These are phyloP conservation scores for Proterorhinus semilunaris DNA, from an alignment of 2,113 vertebrate species.

Conservation along the genomic window DNA sequence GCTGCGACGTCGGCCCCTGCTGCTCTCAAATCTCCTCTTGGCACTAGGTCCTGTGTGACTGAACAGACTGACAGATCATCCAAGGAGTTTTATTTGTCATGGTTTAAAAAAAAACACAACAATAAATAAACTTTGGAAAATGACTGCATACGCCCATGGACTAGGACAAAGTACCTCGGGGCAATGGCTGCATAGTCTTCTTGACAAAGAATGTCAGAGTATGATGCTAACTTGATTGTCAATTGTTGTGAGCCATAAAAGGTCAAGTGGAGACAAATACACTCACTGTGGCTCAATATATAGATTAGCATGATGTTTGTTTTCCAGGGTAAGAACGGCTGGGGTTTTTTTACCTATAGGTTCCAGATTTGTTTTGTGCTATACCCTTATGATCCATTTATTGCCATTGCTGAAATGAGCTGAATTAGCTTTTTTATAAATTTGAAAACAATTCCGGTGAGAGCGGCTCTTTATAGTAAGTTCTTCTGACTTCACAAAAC, in stretches of 20 bases:
- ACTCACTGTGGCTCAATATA: constrained; percentile 3
- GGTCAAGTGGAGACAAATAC: constrained; percentile 1
- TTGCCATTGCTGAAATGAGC: no score
- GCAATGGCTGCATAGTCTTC: neutral
- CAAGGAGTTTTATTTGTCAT: neutral
- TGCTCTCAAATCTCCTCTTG: constrained; percentile 46
- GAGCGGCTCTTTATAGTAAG: no score
- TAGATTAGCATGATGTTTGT: neutral
- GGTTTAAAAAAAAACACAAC: neutral
- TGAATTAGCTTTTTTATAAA: no score
- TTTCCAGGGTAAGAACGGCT: neutral
- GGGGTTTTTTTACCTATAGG: neutral
- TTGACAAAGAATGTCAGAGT: neutral
- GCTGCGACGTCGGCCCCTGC: constrained; percentile 47
- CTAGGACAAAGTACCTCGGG: neutral
- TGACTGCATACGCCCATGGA: neutral
- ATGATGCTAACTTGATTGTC: neutral
- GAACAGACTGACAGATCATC: neutral
- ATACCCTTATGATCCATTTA: no score
- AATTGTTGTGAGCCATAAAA: neutral
- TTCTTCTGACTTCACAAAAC: no score
- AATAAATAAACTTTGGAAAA: neutral
- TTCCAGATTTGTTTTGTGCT: no score
- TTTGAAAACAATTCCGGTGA: no score
- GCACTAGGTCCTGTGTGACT: constrained; percentile 15